phyloP scores from a whole-genome alignment of 1,140 invertebrate genomes.

The Papilio polytes region DNA sequence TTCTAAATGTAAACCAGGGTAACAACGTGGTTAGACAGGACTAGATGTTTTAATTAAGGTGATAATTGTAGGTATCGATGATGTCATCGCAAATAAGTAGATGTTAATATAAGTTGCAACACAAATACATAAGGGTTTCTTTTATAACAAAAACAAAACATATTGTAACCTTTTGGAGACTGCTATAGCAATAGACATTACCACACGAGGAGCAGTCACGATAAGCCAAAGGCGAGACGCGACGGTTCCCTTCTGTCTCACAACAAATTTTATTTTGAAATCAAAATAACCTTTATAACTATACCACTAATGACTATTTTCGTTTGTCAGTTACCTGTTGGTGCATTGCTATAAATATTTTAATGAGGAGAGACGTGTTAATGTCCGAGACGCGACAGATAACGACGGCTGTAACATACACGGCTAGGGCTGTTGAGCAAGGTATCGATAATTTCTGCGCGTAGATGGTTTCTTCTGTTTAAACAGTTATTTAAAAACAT shows the following conservation, averaged over 20 bases:
- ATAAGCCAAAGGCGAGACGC: not conserved
- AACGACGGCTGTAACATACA: conserved; percentile 60
- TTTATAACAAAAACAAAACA: not conserved
- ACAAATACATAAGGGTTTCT: not conserved
- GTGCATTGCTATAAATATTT: conserved; percentile 49
- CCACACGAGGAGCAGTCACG: conserved; percentile 7
- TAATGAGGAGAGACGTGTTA: conserved; percentile 77
- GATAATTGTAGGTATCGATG: too few species aligned
- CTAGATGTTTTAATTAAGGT: too few species aligned
- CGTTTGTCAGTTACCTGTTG: not conserved
- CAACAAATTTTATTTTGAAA: not conserved
- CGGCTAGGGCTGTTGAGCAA: conserved; percentile 45
- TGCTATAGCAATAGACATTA: not conserved
- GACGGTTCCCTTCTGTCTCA: not conserved
- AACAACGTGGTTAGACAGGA: too few species aligned
- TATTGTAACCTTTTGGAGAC: not conserved
- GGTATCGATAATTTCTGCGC: conserved; percentile 33
- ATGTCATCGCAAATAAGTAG: too few species aligned
- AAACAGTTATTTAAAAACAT: not conserved
- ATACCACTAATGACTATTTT: conserved; percentile 17
- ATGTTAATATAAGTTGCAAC: too few species aligned
- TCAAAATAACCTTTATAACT: not conserved
- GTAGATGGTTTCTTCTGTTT: not conserved
- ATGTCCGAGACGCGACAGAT: conserved; percentile 70
- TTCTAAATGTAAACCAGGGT: too few species aligned